phyloP scores from a whole-genome alignment of 1,140 invertebrate genomes.

The Drosophila teissieri region DNA sequence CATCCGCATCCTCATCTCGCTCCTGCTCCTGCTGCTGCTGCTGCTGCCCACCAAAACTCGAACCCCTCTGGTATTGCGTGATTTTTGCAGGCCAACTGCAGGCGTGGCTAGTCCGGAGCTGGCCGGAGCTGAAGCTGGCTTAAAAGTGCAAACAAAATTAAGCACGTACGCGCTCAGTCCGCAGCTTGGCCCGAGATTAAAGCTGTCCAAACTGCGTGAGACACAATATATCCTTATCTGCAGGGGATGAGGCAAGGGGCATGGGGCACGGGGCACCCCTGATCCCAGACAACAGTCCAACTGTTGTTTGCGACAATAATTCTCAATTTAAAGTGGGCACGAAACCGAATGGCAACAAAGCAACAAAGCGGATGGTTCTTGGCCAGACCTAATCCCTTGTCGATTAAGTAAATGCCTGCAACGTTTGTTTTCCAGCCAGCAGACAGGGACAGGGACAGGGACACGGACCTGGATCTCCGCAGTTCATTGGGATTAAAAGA shows the following conservation, averaged over 20 bases:
- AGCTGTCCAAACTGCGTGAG: slow-evolving; percentile 80
- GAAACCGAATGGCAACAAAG: slow-evolving; percentile 60
- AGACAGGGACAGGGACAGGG: slow-evolving; percentile 45
- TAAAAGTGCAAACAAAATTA: slow-evolving; percentile 83
- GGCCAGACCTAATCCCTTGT: slow-evolving; percentile 78
- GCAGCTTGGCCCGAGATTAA: slow-evolving; percentile 70
- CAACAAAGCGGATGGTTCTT: slow-evolving; percentile 40
- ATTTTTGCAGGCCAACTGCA: slow-evolving; percentile 82
- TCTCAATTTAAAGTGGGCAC: slow-evolving; percentile 82
- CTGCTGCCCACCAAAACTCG: slow-evolving; percentile 5
- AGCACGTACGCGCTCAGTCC: slow-evolving; percentile 76
- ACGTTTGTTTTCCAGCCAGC: slow-evolving; percentile 68
- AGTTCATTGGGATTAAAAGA: slow-evolving; percentile 83
- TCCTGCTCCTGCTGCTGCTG: background rate
- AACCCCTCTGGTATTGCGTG: slow-evolving; percentile 53
- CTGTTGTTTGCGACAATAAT: slow-evolving; percentile 80
- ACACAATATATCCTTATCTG: slow-evolving; percentile 84
- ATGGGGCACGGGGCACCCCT: background rate
- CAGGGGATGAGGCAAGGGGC: slow-evolving; percentile 3
- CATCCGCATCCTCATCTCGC: background rate
- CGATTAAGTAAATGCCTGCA: slow-evolving; percentile 84
- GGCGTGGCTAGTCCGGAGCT: slow-evolving; percentile 42
- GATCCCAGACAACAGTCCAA: slow-evolving; percentile 42
- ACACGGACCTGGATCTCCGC: slow-evolving; percentile 45
- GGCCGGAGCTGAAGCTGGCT: slow-evolving; percentile 49